These are phyloP conservation scores for Gallinago jamesoni DNA, from an alignment of 2,113 vertebrate species.

Conservation along the genomic window DNA sequence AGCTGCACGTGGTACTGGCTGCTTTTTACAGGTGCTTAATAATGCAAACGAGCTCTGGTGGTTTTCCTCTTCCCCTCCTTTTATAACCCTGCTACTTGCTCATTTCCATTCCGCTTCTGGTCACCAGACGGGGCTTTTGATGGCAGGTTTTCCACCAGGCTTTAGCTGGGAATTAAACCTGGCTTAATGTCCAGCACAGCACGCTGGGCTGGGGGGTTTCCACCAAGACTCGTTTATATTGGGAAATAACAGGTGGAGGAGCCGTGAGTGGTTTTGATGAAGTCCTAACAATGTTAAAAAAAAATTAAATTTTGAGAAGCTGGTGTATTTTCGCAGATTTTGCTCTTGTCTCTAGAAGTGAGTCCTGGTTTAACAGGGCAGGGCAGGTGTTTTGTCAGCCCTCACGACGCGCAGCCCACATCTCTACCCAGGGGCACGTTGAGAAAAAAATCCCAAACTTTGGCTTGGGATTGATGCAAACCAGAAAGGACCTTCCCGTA, in stretches of 20 bases:
- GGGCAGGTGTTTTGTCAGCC: not conserved
- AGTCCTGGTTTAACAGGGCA: not conserved
- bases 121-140: not conserved
- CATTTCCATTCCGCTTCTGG: not conserved
- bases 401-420: fast-evolving
- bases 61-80: conserved; percentile 7
- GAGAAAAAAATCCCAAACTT: no score
- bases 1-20: not conserved
- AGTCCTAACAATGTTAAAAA: not conserved
- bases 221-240: not conserved
- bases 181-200: not conserved
- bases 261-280: not conserved
- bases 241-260: not conserved
- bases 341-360: not conserved
- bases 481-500: not conserved
- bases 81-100: not conserved
- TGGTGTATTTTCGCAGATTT: not conserved
- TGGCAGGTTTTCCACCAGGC: not conserved
- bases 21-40: conserved; percentile 32
- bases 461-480: not conserved
- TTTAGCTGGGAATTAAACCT: conserved; percentile 2
- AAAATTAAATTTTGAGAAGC: not conserved
- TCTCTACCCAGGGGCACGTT: not conserved
- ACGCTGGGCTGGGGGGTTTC: not conserved
- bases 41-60: not conserved